A percentile compares a stretch with the other conserved stretches of the same genome.
These are phyloP conservation scores for Eidolon helvum DNA, from an alignment of 2,113 vertebrate genomes.

Conservation along the genomic window DNA sequence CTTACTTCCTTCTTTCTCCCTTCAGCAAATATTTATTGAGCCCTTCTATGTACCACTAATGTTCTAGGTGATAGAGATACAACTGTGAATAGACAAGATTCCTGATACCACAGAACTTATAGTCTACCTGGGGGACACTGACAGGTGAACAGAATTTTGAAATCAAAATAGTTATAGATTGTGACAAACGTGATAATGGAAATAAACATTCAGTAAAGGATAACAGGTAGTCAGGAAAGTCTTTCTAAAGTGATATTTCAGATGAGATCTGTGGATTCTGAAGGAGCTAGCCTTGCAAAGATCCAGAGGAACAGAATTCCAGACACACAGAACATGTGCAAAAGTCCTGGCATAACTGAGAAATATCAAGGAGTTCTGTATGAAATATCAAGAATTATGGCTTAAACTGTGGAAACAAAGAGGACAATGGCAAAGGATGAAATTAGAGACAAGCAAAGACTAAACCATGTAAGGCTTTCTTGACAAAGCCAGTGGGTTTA, in stretches of 20 bases:
- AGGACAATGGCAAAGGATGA: not conserved
- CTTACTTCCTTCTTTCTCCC: not conserved
- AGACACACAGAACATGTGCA: not conserved
- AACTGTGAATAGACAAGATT: not conserved
- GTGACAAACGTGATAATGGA: not conserved
- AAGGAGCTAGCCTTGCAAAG: not conserved
- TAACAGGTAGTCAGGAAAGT: not conserved
- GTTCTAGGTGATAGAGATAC: not conserved
- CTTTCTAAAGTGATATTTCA: not conserved
- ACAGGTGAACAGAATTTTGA: not conserved
- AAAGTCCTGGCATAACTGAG: not conserved
- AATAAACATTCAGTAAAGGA: not conserved
- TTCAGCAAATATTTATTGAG: not conserved
- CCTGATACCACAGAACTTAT: not conserved
- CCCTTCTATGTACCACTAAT: not conserved
- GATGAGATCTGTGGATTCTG: not conserved
- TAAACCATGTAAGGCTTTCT: not conserved
- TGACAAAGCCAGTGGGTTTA: not conserved
- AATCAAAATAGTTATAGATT: not conserved
- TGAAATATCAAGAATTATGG: not conserved
- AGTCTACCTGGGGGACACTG: not conserved
- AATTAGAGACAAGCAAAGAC: not conserved
- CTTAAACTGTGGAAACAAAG: not conserved
- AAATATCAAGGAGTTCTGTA: not conserved
- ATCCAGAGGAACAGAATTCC: not conserved